Evolutionary conservation across 2,888 invertebrate species (phyloP).

Genomic region (Malacosoma neustria): DNA sequence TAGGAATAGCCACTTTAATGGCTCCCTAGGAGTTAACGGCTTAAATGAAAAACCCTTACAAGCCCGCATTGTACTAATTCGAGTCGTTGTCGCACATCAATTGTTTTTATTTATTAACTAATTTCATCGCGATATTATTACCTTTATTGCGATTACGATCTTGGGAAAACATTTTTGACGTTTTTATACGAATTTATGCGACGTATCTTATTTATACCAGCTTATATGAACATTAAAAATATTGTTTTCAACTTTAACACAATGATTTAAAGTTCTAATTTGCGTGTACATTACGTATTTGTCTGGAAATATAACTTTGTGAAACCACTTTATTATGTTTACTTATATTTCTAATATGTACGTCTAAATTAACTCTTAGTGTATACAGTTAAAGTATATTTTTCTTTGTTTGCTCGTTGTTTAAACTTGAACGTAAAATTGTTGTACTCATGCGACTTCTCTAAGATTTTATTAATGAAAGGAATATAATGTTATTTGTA

Average conservation of each 20-base stretch:
- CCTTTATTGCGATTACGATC: conserved; percentile 71
- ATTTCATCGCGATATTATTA: conserved; percentile 70
- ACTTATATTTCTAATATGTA: background rate
- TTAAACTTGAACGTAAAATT: background rate
- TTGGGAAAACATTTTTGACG: conserved; percentile 69
- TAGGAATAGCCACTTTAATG: no score
- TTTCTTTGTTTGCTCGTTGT: background rate
- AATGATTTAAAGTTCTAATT: conserved; percentile 32
- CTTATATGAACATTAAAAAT: conserved; percentile 12
- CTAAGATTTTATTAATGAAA: conserved; percentile 71
- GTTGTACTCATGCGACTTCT: conserved; percentile 54
- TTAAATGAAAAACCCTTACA: conserved; percentile 28
- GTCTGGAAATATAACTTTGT: background rate
- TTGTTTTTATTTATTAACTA: conserved; percentile 64
- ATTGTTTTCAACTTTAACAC: conserved; percentile 20
- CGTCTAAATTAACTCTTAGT: background rate
- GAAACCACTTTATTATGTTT: background rate
- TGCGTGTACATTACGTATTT: no score
- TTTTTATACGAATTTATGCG: conserved; percentile 72
- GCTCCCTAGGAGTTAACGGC: no score
- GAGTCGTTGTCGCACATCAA: conserved; percentile 46
- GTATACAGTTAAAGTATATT: background rate
- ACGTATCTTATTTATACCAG: conserved; percentile 36
- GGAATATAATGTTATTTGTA: conserved; percentile 71
- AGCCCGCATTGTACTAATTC: conserved; percentile 53